Conservation (phyloP, 2,888 invertebrate species). For the Drosophila limbata region DNA sequence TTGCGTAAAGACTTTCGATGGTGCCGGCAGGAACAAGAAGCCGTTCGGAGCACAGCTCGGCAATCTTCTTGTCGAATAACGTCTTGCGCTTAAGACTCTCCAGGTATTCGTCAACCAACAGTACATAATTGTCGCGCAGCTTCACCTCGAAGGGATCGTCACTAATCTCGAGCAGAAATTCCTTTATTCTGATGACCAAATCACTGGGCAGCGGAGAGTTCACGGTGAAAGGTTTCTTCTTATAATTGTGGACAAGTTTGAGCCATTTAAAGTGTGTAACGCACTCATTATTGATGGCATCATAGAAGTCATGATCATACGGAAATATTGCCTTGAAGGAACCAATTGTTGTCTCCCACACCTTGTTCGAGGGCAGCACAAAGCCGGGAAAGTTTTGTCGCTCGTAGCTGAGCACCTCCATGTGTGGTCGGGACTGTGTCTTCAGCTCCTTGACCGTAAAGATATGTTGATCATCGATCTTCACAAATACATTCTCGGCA, state of each 20-base stretch:
- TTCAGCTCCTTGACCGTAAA: slow-evolving; percentile 90
- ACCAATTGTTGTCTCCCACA: slow-evolving; percentile 85
- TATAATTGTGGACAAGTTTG: slow-evolving; percentile 91
- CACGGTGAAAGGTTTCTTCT: slow-evolving; percentile 89
- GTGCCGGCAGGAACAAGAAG: slow-evolving; percentile 92
- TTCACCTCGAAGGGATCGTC: slow-evolving; percentile 99
- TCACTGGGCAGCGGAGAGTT: slow-evolving; percentile 94
- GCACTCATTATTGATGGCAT: slow-evolving; percentile 94
- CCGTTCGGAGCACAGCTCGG: slow-evolving; percentile 92
- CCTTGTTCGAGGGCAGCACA: slow-evolving; percentile 89
- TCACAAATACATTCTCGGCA: slow-evolving; percentile 84
- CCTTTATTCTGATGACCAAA: slow-evolving; percentile 94
- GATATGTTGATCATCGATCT: slow-evolving; percentile 90
- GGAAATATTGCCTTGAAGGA: slow-evolving; percentile 89
- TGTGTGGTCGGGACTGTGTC: slow-evolving; percentile 87
- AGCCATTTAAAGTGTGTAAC: slow-evolving; percentile 98
- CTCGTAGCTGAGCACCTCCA: slow-evolving; percentile 89
- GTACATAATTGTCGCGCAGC: slow-evolving; percentile 96
- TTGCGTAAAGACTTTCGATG: slow-evolving; percentile 95
- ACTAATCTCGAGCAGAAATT: slow-evolving; percentile 95
- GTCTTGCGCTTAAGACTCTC: slow-evolving; percentile 96
- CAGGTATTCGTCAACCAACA: slow-evolving; percentile 97
- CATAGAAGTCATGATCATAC: slow-evolving; percentile 94
- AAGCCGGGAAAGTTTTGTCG: slow-evolving; percentile 91
- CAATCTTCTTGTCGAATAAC: slow-evolving; percentile 95